A percentile compares a stretch with the other conserved stretches of the same genome.
phyloP scores from a whole-genome alignment of 92 coral and sea anemone genomes.

The Porites lobata region DNA sequence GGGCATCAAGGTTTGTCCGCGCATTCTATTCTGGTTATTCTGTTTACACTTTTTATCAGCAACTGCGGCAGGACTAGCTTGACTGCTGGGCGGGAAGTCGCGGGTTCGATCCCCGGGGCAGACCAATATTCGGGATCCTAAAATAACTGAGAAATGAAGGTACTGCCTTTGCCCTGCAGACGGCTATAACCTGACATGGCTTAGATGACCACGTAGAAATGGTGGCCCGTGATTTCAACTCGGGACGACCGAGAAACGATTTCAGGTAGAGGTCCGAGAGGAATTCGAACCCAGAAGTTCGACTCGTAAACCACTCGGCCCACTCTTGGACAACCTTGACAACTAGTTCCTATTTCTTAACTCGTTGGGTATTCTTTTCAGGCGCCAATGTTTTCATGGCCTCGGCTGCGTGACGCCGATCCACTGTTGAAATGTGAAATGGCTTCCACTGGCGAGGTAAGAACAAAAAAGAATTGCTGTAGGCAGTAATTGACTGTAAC shows the following conservation, averaged over 20 bases:
- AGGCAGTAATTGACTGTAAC: background rate
- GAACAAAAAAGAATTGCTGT: background rate
- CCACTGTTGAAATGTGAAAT: slow-evolving; percentile 98
- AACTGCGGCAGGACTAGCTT: too few relatives aligned
- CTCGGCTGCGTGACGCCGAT: slow-evolving; percentile 98
- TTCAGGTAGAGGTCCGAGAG: too few relatives aligned
- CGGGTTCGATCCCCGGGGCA: too few relatives aligned
- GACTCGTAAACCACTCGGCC: background rate
- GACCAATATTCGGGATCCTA: too few relatives aligned
- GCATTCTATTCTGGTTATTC: background rate
- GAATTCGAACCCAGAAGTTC: too few relatives aligned
- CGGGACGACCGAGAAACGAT: too few relatives aligned
- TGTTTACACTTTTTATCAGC: background rate
- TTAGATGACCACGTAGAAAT: too few relatives aligned
- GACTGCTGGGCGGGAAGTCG: too few relatives aligned
- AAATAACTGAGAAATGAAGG: too few relatives aligned
- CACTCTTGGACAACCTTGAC: background rate
- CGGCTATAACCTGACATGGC: too few relatives aligned
- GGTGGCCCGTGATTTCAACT: too few relatives aligned
- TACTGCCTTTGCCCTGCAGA: too few relatives aligned
- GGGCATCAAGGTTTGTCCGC: slow-evolving; percentile 90
- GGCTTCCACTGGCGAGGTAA: slow-evolving; percentile 99
- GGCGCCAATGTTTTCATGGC: slow-evolving; percentile 99
- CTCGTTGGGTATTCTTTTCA: slow-evolving; percentile 3
- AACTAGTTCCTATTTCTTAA: background rate